Evolutionary conservation across 2,888 invertebrate genomes (phyloP).

Genomic region (Fissipunctia ypsillon): DNA sequence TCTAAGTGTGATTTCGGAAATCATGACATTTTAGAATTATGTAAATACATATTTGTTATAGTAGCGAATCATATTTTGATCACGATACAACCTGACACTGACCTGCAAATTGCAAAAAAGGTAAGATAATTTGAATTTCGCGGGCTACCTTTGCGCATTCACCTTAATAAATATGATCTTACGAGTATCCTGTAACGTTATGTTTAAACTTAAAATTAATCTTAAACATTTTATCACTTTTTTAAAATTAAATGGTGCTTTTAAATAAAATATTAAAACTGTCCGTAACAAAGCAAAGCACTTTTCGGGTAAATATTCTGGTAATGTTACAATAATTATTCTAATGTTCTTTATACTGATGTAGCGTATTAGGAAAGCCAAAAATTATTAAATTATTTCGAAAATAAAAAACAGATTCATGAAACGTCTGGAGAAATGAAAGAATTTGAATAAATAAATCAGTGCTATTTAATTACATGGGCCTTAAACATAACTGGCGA

Average conservation of each 20-base stretch:
- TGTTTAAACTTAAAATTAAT: background rate
- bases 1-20: too few species aligned
- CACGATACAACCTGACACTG: too few species aligned
- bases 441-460: background rate
- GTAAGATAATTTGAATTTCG: too few species aligned
- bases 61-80: too few species aligned
- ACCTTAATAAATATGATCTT: background rate
- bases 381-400: slow-evolving; percentile 17
- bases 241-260: slow-evolving; percentile 17
- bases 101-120: too few species aligned
- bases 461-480: background rate
- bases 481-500: too few species aligned
- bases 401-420: slow-evolving; percentile 1
- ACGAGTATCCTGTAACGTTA: background rate
- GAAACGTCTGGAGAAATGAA: background rate
- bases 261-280: background rate
- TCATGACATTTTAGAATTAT: too few species aligned
- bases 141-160: too few species aligned
- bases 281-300: slow-evolving; percentile 11
- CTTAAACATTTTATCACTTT: background rate
- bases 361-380: slow-evolving; percentile 34
- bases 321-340: background rate
- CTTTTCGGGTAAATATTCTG: slow-evolving; percentile 1
- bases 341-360: background rate
- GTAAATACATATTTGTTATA: too few species aligned